phyloP scores from a whole-genome alignment of 1,140 invertebrate species.

The Drosophila tristis region DNA sequence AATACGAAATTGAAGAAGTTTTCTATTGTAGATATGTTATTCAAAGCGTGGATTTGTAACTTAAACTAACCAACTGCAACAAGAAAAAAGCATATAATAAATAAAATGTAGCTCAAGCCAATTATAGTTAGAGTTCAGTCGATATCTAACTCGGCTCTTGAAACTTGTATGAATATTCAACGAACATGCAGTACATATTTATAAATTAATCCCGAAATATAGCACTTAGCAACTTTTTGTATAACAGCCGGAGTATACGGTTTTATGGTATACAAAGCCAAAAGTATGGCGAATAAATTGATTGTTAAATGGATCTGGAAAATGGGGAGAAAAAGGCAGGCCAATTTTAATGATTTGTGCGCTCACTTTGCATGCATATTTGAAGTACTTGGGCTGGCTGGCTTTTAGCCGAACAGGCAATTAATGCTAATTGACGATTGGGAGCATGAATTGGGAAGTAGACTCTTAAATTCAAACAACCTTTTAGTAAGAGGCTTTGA shows the following conservation, averaged over 20 bases:
- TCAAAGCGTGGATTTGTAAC: conserved; percentile 5
- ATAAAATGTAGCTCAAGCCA: conserved; percentile 55
- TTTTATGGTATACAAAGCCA: conserved; percentile 42
- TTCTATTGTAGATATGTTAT: too few species aligned
- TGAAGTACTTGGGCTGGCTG: conserved; percentile 64
- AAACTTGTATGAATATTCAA: conserved; percentile 75
- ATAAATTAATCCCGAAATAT: conserved; percentile 41
- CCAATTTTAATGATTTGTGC: conserved; percentile 47
- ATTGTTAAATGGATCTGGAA: conserved; percentile 69
- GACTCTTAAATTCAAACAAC: conserved; percentile 18
- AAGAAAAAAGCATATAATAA: not conserved
- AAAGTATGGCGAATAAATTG: conserved; percentile 78
- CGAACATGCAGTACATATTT: conserved; percentile 36
- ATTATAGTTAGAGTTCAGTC: conserved; percentile 50
- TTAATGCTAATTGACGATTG: conserved; percentile 80
- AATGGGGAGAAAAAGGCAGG: not conserved
- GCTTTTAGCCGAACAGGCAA: conserved; percentile 55
- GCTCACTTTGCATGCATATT: conserved; percentile 74
- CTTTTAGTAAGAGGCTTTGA: conserved; percentile 44
- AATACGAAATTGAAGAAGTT: too few species aligned
- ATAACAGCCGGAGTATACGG: conserved; percentile 2
- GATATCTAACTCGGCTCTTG: conserved; percentile 35
- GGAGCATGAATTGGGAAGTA: conserved; percentile 51
- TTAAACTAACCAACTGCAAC: conserved; percentile 15
- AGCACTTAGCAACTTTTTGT: conserved; percentile 10